Evolutionary conservation across 23 tunicate species (phyloP), one percentile per base, ranked within the genome.

Genomic region (Phallusia fumigata): DNA sequence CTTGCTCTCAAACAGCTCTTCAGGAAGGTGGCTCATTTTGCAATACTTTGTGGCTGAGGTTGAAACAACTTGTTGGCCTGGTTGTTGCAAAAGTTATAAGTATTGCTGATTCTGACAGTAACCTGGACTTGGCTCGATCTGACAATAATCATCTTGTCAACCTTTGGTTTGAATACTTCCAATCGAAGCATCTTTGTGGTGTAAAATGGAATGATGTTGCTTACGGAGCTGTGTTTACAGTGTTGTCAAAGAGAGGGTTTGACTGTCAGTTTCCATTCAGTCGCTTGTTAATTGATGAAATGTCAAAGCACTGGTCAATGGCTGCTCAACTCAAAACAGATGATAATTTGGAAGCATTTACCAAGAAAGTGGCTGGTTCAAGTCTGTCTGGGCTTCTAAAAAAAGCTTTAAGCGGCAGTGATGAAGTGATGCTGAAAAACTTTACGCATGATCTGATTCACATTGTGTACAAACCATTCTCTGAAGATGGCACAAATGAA

Each of bases 1-100:
- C 95, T 31, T 90, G 95, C 65, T 87, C 84, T 22, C 77, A 58
- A 50, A 86, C 86, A 28, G 74, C 78, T 32, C 73, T 90, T 33
- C 95, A 90, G 64, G 95, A 90, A 76, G 90, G 86, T 76, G 95
- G 95, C 28, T 76, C 95, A n/a, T 90, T 90, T 33, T 52, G 80
- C 2, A 85, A 86, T 24, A 88, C 86, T 16, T 64, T 90, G 26
- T 90, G 95, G 95, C 80, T 90, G 22, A n/a, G 77, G 6, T 50
- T 90, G 44, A 72, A 83, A 76, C 76, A 78, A 16, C 64, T 73
- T 24, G 64, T 82, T 51, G 78, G 89, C 0, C 65, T 78, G 5
- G 82, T 81, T 34, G 32, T 90, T 24, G 95, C 95, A 0, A 87
- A 81, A 30, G 35, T 90, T 65, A 72, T 82, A 19, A 65, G 86